Conservation (phyloP, 1,140 invertebrate genomes). For the Drosophila eugracilis region DNA sequence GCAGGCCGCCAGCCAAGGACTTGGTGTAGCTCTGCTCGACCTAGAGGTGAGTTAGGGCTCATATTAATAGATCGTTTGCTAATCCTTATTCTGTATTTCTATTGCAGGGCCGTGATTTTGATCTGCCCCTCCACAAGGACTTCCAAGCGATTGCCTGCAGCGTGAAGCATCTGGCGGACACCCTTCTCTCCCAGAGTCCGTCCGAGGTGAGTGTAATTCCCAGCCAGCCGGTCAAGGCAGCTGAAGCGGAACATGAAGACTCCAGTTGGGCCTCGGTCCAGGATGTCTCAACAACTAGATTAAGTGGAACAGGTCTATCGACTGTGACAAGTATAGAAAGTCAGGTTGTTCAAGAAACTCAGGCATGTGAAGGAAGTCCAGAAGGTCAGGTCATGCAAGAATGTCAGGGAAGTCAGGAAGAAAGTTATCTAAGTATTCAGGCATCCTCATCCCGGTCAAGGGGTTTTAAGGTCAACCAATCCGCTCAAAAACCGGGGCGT, state of each 20-base stretch:
- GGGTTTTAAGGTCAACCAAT: too few species aligned
- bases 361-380: neutral
- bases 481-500: neutral
- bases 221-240: neutral
- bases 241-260: neutral
- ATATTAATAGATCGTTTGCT: neutral
- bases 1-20: slow-evolving; percentile 58
- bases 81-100: neutral
- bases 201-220: slow-evolving; percentile 67
- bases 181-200: slow-evolving; percentile 62
- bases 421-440: slow-evolving; percentile 5
- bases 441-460: neutral
- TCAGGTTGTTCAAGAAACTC: neutral
- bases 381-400: neutral
- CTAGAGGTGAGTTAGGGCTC: slow-evolving; percentile 54
- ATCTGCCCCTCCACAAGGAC: slow-evolving; percentile 70
- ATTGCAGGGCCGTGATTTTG: slow-evolving; percentile 59
- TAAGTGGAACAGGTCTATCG: neutral
- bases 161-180: slow-evolving; percentile 80
- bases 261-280: slow-evolving; percentile 1
- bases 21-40: slow-evolving; percentile 66
- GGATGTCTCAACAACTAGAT: neutral
- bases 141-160: slow-evolving; percentile 74
- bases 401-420: neutral
- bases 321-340: neutral